Evolutionary conservation across 2,113 vertebrate genomes (phyloP), one percentile per base, ranked within the genome.

Genomic region (Vulpes ferrilata): DNA sequence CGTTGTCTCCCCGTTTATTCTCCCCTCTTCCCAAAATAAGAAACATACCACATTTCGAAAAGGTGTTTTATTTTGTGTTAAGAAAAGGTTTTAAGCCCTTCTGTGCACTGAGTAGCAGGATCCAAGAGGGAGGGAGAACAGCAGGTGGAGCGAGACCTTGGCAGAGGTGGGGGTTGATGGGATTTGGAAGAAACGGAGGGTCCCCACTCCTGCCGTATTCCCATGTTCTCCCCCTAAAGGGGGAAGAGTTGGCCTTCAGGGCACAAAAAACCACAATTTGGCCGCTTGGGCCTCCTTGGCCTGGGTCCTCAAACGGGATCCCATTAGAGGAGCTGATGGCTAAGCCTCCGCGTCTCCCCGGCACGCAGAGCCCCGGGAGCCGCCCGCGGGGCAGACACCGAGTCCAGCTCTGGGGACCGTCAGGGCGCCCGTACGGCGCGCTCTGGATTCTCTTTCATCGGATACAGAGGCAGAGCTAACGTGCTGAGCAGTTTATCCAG

Each of bases 141-240:
- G 35, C 80, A 95, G 69, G 90, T 96, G 93, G 96, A 94, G 55
- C 35, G 83, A 96, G 92, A 74, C 82, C 73, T 93, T 96, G 82
- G 89, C 88, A 95, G 85, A 84, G 81, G 88, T 38, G 30, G 53
- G 55, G 35, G 55, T 51, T 2, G 22, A 19, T 64, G 59, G 59
- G 48, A 59, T 90, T 48, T 71, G 57, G 67, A 95, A 57, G 55
- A 83, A 48, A 73, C 60, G 76, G 65, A 74, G 57, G 43, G 81
- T 94, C 76, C 35, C 93, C 32, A 23, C 60, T 73, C 60, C 25
- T 86, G 43, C 35, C 71, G 7, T 13, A 30, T 64, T 85, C 65
- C 51, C n/a, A 48, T 32, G n/a, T 7, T 43, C 43, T 30, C 65
- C 65, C 57, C 90, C 25, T 38, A 64, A 69, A 3, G 76, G 20